These are phyloP conservation scores for Cryptophagus acutangulus DNA, from an alignment of 2,888 invertebrate genomes.

Conservation along the genomic window DNA sequence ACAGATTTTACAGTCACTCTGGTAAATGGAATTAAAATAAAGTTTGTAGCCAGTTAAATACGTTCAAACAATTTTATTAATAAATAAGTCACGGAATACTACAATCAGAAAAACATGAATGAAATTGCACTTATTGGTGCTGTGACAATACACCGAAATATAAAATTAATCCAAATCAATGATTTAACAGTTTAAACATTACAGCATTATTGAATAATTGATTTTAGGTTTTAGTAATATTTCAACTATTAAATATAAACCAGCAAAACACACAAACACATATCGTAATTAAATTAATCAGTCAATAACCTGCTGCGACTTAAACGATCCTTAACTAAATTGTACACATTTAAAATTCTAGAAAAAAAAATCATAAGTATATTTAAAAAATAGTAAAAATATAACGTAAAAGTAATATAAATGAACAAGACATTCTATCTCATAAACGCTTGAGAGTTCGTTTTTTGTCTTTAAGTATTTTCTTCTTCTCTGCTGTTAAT, in stretches of 20 bases:
- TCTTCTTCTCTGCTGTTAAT: slow-evolving; percentile 64
- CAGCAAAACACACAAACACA: slow-evolving; percentile 4
- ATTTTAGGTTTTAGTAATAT: background rate
- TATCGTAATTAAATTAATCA: slow-evolving; percentile 1
- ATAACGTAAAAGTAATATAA: slow-evolving; percentile 13
- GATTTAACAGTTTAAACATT: too few species aligned
- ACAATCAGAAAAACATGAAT: background rate
- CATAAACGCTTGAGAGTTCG: slow-evolving; percentile 82
- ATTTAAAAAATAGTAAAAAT: slow-evolving; percentile 13
- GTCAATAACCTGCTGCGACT: background rate
- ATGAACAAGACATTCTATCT: slow-evolving; percentile 37
- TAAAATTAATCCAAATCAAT: too few species aligned
- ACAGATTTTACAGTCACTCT: background rate
- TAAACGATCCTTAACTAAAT: slow-evolving; percentile 11
- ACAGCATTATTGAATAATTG: too few species aligned
- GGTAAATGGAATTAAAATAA: background rate
- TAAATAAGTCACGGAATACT: slow-evolving; percentile 1
- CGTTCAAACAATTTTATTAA: background rate
- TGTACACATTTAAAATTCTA: background rate
- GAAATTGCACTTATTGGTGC: background rate
- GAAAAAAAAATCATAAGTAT: slow-evolving; percentile 18
- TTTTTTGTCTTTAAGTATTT: slow-evolving; percentile 76
- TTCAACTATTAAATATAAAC: slow-evolving; percentile 4
- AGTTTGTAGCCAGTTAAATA: background rate
- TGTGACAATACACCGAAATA: too few species aligned